A percentile compares a stretch with the other conserved stretches of the same genome.
Conservation (phyloP, 2,888 invertebrate species). For the Hypolimnas misippus region DNA sequence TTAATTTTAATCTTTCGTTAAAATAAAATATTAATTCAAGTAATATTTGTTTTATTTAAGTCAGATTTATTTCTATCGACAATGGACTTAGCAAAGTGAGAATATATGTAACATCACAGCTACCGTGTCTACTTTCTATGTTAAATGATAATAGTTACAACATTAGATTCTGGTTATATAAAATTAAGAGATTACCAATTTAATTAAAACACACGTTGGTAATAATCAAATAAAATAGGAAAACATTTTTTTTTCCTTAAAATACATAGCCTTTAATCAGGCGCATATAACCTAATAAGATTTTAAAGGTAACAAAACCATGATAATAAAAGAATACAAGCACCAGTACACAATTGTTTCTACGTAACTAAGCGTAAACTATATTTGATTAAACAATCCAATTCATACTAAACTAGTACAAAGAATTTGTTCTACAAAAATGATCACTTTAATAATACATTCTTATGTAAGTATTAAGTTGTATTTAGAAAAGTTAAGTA, state of each 20-base stretch:
- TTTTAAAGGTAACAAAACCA: background rate
- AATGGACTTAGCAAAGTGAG: background rate
- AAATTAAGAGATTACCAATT: background rate
- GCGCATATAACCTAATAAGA: background rate
- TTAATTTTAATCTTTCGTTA: slow-evolving; percentile 36
- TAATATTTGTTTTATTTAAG: slow-evolving; percentile 20
- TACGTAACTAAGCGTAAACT: background rate
- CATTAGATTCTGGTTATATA: background rate
- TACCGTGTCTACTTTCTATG: background rate
- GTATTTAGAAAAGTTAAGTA: too few species aligned
- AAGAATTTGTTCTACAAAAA: too few species aligned
- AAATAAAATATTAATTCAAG: slow-evolving; percentile 34
- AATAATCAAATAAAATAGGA: too few species aligned
- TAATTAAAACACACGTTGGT: too few species aligned
- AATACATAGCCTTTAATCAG: too few species aligned
- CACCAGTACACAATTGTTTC: slow-evolving; percentile 1
- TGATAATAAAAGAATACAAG: background rate
- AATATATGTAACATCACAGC: background rate
- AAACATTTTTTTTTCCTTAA: too few species aligned
- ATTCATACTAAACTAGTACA: background rate
- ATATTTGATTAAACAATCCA: background rate
- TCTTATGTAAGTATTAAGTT: too few species aligned
- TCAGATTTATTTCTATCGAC: background rate
- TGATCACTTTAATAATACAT: too few species aligned
- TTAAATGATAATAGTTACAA: background rate